Evolutionary conservation across 2,797 vertebrate genomes (phyloP), one percentile per base, ranked within the genome.

Genomic region (Esox masquinongy): DNA sequence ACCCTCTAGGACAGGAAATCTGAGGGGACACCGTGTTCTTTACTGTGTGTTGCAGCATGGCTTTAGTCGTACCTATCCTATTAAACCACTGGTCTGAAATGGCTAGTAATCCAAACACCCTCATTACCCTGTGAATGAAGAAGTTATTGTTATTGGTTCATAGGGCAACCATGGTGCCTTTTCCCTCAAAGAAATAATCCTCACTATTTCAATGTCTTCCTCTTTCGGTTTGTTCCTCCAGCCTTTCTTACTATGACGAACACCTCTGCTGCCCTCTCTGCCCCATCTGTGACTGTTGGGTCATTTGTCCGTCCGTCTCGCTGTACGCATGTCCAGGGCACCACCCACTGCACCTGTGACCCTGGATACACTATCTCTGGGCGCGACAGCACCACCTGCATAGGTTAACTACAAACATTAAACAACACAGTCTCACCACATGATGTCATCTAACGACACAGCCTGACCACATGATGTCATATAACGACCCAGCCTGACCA

Each of bases 301-400:
- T 84, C 85, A 12, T 85, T 87, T 70, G 83, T 91, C 67, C 92
- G 86, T 82, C 90, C 92, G 15, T 92, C 94, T 26, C 90, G 86
- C 22, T 95, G 94, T 81, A 90, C 83, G 4, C 81, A 86, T 26
- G 81, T 90, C 26, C 93, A 95, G 84, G 93, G 94, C 50, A 91
- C 88, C 78, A 94, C 92, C 83, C 93, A 94, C 89, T 95, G 94
- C 88, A 93, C 92, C 85, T 95, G 94, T 83, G 94, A 95, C 69
- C 84, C 91, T 7, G 94, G 94, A 61, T 95, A 92, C 84, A 93
- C 91, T 74, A 93, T 95, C 78, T 91, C 93, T 66, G 91, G 92
- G 56, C 80, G 88, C 36, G 93, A 94, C 82, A 93, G 87, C 88
- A 88, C 80, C 80, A 88, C 84, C 68, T 95, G 94, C 86, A 91